phyloP scores from a whole-genome alignment of 2,797 vertebrate genomes.

The Brachyalestes nurse region DNA sequence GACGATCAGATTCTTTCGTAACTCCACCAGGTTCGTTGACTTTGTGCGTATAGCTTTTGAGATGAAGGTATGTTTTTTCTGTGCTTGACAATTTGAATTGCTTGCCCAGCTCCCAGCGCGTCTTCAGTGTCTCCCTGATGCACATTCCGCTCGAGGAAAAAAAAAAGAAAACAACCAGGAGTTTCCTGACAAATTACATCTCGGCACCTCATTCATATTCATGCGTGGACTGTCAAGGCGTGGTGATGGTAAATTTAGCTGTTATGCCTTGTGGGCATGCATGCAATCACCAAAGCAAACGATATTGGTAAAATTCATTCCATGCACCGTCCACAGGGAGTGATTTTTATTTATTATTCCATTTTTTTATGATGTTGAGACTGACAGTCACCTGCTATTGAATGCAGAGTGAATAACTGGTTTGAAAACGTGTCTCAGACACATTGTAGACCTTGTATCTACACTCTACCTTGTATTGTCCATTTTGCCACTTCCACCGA shows the following conservation, averaged over 20 bases:
- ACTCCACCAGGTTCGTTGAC: constrained; percentile 39
- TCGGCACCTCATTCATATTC: constrained; percentile 48
- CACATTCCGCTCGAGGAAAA: constrained; percentile 22
- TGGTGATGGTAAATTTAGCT: constrained; percentile 32
- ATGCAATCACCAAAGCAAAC: constrained; percentile 42
- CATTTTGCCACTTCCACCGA: too few species aligned
- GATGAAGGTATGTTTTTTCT: not conserved
- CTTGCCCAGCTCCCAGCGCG: constrained; percentile 42
- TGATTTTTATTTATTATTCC: constrained; percentile 62
- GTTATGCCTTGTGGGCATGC: constrained; percentile 27
- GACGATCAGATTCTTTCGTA: constrained; percentile 4
- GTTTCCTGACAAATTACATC: constrained; percentile 45
- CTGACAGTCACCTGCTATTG: constrained; percentile 46
- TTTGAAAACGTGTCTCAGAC: constrained; percentile 55
- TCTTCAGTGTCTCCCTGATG: constrained; percentile 37
- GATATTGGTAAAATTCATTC: constrained; percentile 67
- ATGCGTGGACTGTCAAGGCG: constrained; percentile 28
- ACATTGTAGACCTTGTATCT: too few species aligned
- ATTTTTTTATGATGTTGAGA: constrained; percentile 58
- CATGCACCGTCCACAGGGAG: constrained; percentile 62
- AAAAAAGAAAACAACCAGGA: constrained; percentile 37
- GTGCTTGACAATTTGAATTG: constrained; percentile 48
- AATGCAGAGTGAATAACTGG: not conserved
- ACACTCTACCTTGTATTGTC: too few species aligned
- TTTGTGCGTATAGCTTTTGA: constrained; percentile 14